Base-by-base conservation (phyloP, 2,113 vertebrate genomes). In the Mirza zaza region DNA sequence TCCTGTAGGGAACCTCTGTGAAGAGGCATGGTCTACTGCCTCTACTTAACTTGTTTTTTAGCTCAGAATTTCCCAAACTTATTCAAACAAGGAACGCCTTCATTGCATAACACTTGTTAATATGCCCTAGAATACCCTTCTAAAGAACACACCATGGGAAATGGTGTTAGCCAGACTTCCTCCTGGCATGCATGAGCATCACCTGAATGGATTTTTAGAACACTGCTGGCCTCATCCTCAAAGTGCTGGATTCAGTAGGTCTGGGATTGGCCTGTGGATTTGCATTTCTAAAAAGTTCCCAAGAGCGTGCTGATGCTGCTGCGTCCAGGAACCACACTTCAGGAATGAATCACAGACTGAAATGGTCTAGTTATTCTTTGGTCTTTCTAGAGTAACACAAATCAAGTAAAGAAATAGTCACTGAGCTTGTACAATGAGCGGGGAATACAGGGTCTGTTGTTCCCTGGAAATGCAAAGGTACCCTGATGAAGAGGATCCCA, bases 311-410 rank as follows among this genome's bases (percentile, higher is more conserved):
- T 70, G 29, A 50, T 59, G 4, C 8, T 39, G 25, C 21, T 85
- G 21, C 36, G 21, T 65, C 42, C 55, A 70, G 52, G n/a, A 88
- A 55, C 15, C 25, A 76, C 34, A 52, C 34, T 90, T 86, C 20
- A 17, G 91, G 42, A 95, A 57, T 52, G 29, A 75, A 50, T 75
- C 86, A 68, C 21, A 77, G 27, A 70, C 61, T 63, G 18, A 83
- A 91, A 57, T 70, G 9, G 14, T 86, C 20, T 59, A 17, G 67
- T 67, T 88, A 39, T 45, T 45, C 45, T 20, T 67, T n/a, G 21
- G 61, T 86, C 57, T 87, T 92, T 59, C 27, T 91, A 79, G 77
- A 91, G 36, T 92, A 95, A 90, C 50, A 73, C 12, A 83, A 39
- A 95, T 90, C 32, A 42, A 86, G 79, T 79, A n/a, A 82, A 85